Percentiles rank a stretch among this genome's conserved stretches.
Evolutionary conservation across 2,113 vertebrate species (phyloP).

Genomic region (Centropus bengalensis): DNA sequence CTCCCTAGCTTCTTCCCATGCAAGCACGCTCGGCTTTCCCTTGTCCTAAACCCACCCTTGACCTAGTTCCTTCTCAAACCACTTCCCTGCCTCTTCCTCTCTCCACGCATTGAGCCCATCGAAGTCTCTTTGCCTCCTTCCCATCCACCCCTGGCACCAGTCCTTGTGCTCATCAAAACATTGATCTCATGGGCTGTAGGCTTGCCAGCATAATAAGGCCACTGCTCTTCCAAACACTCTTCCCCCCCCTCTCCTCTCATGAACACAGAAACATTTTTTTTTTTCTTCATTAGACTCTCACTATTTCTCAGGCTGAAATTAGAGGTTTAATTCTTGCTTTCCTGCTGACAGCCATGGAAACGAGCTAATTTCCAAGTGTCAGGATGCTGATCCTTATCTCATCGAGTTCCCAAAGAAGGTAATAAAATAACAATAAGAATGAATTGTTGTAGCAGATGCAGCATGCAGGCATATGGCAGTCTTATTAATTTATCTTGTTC

Average conservation of each 20-base stretch:
- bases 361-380: conserved; percentile 28
- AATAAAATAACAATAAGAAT: conserved; percentile 7
- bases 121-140: neutral
- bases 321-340: conserved; percentile 28
- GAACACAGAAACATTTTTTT: neutral
- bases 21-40: neutral
- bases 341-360: conserved; percentile 23
- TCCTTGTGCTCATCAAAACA: conserved; percentile 49
- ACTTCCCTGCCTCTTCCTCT: conserved; percentile 4
- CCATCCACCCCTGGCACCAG: neutral
- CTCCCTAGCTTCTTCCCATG: neutral
- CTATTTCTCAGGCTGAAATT: conserved; percentile 30
- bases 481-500: neutral
- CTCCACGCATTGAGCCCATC: neutral
- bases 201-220: conserved; percentile 46
- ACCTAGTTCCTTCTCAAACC: neutral
- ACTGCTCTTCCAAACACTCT: conserved; percentile 13
- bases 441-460: conserved; percentile 30
- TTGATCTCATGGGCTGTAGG: conserved; percentile 36
- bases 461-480: neutral
- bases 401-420: conserved; percentile 7
- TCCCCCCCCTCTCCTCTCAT: neutral
- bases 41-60: neutral
- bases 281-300: neutral
- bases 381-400: conserved; percentile 10